These are phyloP conservation scores for Cydia splendana DNA, from an alignment of 1,140 invertebrate genomes.

Conservation along the genomic window DNA sequence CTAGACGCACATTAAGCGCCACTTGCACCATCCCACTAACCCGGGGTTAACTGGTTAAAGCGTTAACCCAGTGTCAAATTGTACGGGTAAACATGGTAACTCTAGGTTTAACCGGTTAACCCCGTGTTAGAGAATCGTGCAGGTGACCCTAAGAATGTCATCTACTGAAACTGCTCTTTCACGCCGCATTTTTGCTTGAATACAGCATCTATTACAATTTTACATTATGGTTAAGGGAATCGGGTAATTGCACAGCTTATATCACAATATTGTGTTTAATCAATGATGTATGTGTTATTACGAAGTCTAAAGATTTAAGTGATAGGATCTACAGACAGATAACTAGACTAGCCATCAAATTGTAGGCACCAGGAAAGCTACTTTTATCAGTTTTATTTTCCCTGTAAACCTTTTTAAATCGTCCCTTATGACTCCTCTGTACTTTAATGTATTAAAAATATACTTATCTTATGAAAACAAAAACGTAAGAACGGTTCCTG, in stretches of 20 bases:
- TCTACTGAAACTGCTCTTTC: background rate
- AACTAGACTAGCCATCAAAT: background rate
- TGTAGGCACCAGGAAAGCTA: conserved; percentile 5
- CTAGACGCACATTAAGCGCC: background rate
- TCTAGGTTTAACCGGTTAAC: no score
- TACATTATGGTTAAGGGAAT: background rate
- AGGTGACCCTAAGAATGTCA: background rate
- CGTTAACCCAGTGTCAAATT: no score
- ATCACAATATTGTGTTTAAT: conserved; percentile 15
- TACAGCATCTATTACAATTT: background rate
- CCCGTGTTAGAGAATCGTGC: no score
- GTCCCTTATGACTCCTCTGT: background rate
- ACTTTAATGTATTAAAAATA: background rate
- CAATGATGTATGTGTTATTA: conserved; percentile 4
- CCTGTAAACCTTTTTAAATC: background rate
- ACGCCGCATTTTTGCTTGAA: background rate
- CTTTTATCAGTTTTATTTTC: background rate
- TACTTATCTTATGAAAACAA: no score
- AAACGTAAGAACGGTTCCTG: background rate
- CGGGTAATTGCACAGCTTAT: conserved; percentile 27
- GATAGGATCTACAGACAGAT: conserved; percentile 47
- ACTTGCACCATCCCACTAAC: no score
- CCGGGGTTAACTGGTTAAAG: no score
- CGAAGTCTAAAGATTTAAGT: conserved; percentile 35
- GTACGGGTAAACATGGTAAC: no score